Conservation (phyloP, 2,888 invertebrate species). For the Mythimna albipuncta region DNA sequence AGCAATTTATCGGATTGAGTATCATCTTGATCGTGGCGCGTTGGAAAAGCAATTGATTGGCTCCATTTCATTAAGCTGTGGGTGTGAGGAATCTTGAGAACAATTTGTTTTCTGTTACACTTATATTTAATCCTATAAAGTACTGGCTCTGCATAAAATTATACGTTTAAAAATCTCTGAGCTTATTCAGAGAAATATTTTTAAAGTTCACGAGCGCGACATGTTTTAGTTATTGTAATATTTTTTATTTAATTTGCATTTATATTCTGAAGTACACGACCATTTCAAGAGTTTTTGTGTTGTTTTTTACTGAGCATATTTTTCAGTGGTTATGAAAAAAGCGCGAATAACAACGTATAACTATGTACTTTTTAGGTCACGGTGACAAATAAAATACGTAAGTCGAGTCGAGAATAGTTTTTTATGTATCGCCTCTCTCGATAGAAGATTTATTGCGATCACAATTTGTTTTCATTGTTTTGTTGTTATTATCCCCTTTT, state of each 20-base stretch:
- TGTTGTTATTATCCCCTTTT: neutral
- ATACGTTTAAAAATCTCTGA: slow-evolving; percentile 21
- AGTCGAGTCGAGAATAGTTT: neutral
- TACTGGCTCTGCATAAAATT: slow-evolving; percentile 24
- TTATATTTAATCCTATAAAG: slow-evolving; percentile 14
- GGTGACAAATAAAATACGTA: neutral
- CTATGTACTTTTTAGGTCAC: slow-evolving; percentile 3
- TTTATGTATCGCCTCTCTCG: neutral
- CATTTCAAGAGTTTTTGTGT: slow-evolving; percentile 15
- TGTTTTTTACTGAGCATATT: slow-evolving; percentile 6
- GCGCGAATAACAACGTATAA: neutral
- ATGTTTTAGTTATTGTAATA: slow-evolving; percentile 45
- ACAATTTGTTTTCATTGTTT: neutral
- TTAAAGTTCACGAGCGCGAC: slow-evolving; percentile 42
- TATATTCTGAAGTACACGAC: slow-evolving; percentile 40
- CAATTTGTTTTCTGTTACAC: slow-evolving; percentile 29
- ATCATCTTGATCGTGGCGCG: slow-evolving; percentile 62
- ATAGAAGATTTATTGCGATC: neutral
- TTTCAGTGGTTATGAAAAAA: slow-evolving; percentile 9
- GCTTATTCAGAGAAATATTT: slow-evolving; percentile 38
- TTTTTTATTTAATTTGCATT: slow-evolving; percentile 48
- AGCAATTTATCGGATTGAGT: slow-evolving; percentile 69
- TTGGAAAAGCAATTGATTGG: slow-evolving; percentile 60
- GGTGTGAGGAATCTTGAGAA: slow-evolving; percentile 28
- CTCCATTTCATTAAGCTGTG: slow-evolving; percentile 61